Evolutionary conservation across 2,113 vertebrate genomes (phyloP), one percentile per base, ranked within the genome.

Genomic region (Pterocles orientalis): DNA sequence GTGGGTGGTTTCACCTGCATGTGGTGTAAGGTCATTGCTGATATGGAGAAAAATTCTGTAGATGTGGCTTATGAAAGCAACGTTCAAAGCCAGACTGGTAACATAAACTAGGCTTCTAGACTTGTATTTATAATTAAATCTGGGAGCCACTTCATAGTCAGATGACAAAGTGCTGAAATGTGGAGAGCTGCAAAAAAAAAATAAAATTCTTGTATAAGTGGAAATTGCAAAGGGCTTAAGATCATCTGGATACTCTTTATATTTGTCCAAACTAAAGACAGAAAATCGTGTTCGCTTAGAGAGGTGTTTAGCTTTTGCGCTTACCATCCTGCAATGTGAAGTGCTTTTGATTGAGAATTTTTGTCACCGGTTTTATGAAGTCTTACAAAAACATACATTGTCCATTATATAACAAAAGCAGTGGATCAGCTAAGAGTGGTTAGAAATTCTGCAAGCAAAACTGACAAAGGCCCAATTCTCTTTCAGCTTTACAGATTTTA

Each of bases 141-240:
- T 80, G 54, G 56, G 69, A 83, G 60, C 21, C 39, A 65, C 58
- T 83, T 83, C 78, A 92, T 54, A 90, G 81, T 92, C 89, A 90
- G 65, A 73, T 85, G 65, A 94, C 60, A 92, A 80, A 81, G 48
- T 93, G 73, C 50, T 92, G 58, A 96, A 88, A 88, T 56, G 36
- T 66, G 26, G 62, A 88, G 23, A 79, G 21, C 25, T 92, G 21
- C 2, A 92, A 92, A 92, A 72, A 88, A 60, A 77, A 66, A n/a
- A 29, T 1, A 39, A 89, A 68, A 53, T 39, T 66, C 58, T 92
- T 85, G 69, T n/a, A 4, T 65, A 84, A 82, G n/a, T 85, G 20
- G 28, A 92, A 85, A 66, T 56, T 73, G 16, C 25, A 43, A 83
- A 91, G 86, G 34, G 25, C 18, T 84, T 81, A 70, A 88, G 68